Evolutionary conservation across 1,140 invertebrate species (phyloP), one percentile per base, ranked within the genome.

Genomic region (Aradophagus sp.): DNA sequence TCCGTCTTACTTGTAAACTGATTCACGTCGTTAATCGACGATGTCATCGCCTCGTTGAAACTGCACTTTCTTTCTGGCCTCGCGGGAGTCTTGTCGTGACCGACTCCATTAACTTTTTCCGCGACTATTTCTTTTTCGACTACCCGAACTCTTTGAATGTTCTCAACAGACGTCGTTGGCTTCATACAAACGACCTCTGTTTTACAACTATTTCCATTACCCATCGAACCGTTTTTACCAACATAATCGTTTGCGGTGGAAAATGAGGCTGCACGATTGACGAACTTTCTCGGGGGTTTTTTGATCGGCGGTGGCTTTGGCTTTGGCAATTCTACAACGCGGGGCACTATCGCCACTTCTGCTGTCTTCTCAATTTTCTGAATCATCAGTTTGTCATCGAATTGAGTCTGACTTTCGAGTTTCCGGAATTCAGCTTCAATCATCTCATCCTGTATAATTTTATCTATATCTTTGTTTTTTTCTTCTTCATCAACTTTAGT

Each of bases 271-370:
- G 58, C 63, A 6, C 63, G 70, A 35, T 66, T 74, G 1, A 74
- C 59, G 20, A 65, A 59, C 23, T 73, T 73, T 11, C 70, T 19
- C 12, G 70, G 63, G 0, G 70, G 70, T 26, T 70, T 70, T 34
- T 55, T 65, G 6, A 62, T 59, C 12, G 59, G 52, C 1, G 53
- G 53, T 2, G 50, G 39, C 20, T 45, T 55, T 0, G 55, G 27
- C 17, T 58, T 42, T 1, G 53, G 61, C 11, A 72, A 27, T 3
- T 58, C 32, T 2, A 47, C 16, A 1, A 65, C 15, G 6, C 14
- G 26, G 12, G 47, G 14, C 1, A 45, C 1, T 7, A 29, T 5
- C 8, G 29, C 35, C 5, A 27, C 26, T n/a, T 36, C 34, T 7
- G 35, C 5, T 0, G 55, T 5, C 4, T 27, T 56, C 8, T 56